These are phyloP conservation scores for Sigmodon hispidus DNA, from an alignment of 2,113 vertebrate genomes.

Conservation along the genomic window DNA sequence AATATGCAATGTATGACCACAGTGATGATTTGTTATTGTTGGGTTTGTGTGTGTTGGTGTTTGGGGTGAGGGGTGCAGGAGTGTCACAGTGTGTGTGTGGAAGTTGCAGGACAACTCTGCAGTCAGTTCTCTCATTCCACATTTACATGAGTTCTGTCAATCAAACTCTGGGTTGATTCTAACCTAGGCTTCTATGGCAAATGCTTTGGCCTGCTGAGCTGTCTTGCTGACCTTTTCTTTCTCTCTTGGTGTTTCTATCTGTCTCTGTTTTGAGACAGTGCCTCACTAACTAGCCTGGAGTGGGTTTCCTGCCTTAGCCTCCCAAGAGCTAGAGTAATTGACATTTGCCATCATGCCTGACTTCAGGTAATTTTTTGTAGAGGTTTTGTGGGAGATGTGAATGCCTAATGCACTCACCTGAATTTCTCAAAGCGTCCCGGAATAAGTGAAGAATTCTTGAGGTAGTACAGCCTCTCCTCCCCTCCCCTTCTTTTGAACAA, in stretches of 20 bases:
- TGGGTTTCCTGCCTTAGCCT: not conserved
- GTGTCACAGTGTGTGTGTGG: not conserved
- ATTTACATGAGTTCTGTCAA: not conserved
- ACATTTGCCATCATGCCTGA: not conserved
- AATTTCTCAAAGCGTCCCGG: not conserved
- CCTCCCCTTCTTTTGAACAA: not conserved
- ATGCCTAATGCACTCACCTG: not conserved
- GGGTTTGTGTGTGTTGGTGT: not conserved
- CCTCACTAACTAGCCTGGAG: not conserved
- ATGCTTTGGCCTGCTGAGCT: no score
- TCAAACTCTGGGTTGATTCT: not conserved
- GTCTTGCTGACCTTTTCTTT: not conserved
- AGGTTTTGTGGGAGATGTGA: not conserved
- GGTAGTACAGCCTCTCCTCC: accelerated
- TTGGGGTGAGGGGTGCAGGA: not conserved
- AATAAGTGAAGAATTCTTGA: not conserved
- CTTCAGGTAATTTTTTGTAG: not conserved
- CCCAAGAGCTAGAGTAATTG: not conserved
- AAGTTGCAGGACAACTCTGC: not conserved
- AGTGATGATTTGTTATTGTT: not conserved
- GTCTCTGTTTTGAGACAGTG: no score
- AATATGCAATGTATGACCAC: no score
- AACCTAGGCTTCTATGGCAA: not conserved
- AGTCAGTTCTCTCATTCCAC: not conserved
- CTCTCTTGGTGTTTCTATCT: not conserved